Conservation (phyloP, 1,140 invertebrate genomes). For the Argopecten irradians region DNA sequence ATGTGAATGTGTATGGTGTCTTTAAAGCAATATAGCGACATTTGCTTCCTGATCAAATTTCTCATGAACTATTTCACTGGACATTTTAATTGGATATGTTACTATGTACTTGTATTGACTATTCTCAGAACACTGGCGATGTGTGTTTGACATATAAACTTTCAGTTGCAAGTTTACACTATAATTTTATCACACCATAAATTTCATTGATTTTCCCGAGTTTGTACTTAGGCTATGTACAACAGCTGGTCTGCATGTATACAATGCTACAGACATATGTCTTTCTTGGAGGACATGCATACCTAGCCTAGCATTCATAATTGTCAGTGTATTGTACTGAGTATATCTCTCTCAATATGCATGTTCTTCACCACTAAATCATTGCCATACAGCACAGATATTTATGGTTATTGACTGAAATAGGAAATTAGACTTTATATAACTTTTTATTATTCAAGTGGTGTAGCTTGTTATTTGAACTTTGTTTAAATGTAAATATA, state of each 20-base stretch:
- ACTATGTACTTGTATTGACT: too few relatives aligned
- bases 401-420: not conserved
- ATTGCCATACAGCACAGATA: too few relatives aligned
- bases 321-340: too few relatives aligned
- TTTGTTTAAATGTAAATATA: conserved; percentile 2
- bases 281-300: not conserved
- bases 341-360: not conserved
- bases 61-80: not conserved
- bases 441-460: not conserved
- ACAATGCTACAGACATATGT: not conserved
- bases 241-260: conserved; percentile 21
- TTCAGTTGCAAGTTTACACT: not conserved
- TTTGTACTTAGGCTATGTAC: not conserved
- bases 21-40: too few relatives aligned
- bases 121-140: too few relatives aligned
- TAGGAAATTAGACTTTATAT: not conserved
- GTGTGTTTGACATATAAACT: not conserved
- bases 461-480: not conserved
- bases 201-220: not conserved
- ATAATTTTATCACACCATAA: not conserved
- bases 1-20: not conserved
- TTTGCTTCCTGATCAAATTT: not conserved
- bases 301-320: too few relatives aligned
- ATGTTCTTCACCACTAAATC: too few relatives aligned
- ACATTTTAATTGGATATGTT: too few relatives aligned